Evolutionary conservation across 2,113 vertebrate genomes (phyloP), one percentile per base, ranked within the genome.

Genomic region (Baryphthengus martii): DNA sequence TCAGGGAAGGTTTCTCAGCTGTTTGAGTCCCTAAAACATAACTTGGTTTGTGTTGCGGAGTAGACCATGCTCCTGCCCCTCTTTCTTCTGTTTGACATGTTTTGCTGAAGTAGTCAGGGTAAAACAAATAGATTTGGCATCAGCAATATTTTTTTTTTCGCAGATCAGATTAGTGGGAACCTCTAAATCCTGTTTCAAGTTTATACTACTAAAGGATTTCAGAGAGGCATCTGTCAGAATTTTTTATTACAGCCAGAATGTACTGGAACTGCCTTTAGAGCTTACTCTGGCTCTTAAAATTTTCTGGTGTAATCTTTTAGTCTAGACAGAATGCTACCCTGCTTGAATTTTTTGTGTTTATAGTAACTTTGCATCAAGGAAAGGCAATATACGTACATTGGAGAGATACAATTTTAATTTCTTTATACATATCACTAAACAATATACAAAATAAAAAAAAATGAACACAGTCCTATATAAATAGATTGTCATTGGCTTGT

Each of bases 401-500:
- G 33, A 39, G 40, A 53, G 31, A n/a, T 8, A 1, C 2, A 19
- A 0, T 17, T 83, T 70, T 20, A 49, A 49, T 52, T 39, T 25
- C 8, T 53, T 78, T 26, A 8, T 23, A 70, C 73, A 75, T 31
- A 24, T 20, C 29, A 67, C 31, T 61, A 66, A 70, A 55, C 13
- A 55, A 7, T 23, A n/a, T 28, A 52, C 4, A 44, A 53, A 82
- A 55, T 42, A 4, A 44, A 58, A 4, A 44, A 58, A 62, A 39
- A 13, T 19, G 4, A 67, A 70, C 58, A 63, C n/a, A 72, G 14
- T 23, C 40, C 29, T 76, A 14, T 74, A 77, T 55, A 88, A 92
- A 89, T 89, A 67, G 39, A 45, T 93, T 92, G 45, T 90, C 65
- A 89, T 62, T 77, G 82, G 29, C 72, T 93, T 74, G 66, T 83